Base-by-base conservation (phyloP, 2,888 invertebrate species). In the Drosophila mercatorum region DNA sequence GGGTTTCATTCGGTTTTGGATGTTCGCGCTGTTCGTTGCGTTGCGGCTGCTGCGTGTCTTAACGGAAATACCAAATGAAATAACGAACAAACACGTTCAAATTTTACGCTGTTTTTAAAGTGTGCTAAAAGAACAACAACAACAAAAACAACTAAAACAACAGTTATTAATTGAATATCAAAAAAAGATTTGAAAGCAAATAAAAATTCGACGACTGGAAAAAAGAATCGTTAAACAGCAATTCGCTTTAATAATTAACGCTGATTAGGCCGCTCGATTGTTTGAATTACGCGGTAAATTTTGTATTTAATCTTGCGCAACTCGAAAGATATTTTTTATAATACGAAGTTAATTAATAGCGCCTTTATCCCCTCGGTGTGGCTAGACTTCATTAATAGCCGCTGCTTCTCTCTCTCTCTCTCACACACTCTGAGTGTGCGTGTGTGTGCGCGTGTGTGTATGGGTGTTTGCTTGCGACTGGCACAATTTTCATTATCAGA, bases 401-500 rank as follows among this genome's bases (percentile, higher is more conserved):
- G 38, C 55, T 55, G 6, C 31, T 7, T 28, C 55, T 11, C 55
- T 41, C 55, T 1, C 55, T 1, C 34, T n/a, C 34, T 51, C 49
- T n/a, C 34, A 38, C 26, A 5, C 38, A 6, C 38, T 53, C 14
- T 14, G 17, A 12, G 17, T 26, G 46, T 41, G 71, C 41, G 26
- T 44, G 53, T 49, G 49, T 67, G 41, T 38, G n/a, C 38, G 58
- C 28, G 38, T 14, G 28, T n/a, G 17, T 17, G 51, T 72, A 36
- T 28, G 40, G 34, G 66, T 60, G 61, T 67, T 58, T 67, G 65
- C 70, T 53, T 76, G 62, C 69, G 52, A 63, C 70, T 66, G 68
- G 64, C 72, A 75, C 72, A 79, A 86, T 86, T 83, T 86, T 84
- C 88, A 88, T 84, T 84, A 84, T 77, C 81, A 78, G 83, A 79